Base-by-base conservation (phyloP, 2,113 vertebrate genomes). In the Daboia siamensis region DNA sequence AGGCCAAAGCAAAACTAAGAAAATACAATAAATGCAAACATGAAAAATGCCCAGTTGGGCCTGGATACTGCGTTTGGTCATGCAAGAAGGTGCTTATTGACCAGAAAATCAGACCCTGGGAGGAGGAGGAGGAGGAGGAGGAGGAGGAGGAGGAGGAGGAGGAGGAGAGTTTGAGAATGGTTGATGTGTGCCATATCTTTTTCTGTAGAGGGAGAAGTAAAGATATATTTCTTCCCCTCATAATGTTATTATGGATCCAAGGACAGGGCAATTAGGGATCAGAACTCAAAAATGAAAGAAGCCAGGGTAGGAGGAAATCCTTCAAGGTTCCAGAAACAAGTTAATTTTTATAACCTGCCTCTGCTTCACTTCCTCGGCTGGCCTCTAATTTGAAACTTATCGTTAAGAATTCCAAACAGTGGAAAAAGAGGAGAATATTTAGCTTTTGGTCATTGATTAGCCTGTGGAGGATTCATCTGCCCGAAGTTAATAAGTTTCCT, bases 371-470 rank as follows among this genome's bases (percentile, higher is more conserved):
- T 92, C 61, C 87, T 88, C 80, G 2, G 2, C 61, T 88, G 91
- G 26, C 46, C 91, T 48, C 48, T 80, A 89, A 88, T 80, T 92
- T 56, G 91, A 92, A 88, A 92, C 9, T 88, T 92, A 33, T 80
- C 21, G 26, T 87, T 88, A 87, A 69, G 61, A 44, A 74, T 89
- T 88, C 86, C 46, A 64, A 89, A 89, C 61, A 80, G 24, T 54
- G 15, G 12, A 24, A 89, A 39, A 26, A 64, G 74, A 92, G 33
- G 61, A 57, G 61, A 88, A 80, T 46, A 44, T 57, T 46, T 23
- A 26, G 91, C 52, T 52, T 89, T 48, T 48, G 61, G 48, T 88
- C 87, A 56, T 12, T 33, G 91, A 80, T 88, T 48, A 88, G 24
- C 52, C 51, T 13, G 91, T 56, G 87, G 61, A 88, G 88, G 39